Base-by-base conservation (phyloP, 1,140 invertebrate species). In the Camponotus vicinus region DNA sequence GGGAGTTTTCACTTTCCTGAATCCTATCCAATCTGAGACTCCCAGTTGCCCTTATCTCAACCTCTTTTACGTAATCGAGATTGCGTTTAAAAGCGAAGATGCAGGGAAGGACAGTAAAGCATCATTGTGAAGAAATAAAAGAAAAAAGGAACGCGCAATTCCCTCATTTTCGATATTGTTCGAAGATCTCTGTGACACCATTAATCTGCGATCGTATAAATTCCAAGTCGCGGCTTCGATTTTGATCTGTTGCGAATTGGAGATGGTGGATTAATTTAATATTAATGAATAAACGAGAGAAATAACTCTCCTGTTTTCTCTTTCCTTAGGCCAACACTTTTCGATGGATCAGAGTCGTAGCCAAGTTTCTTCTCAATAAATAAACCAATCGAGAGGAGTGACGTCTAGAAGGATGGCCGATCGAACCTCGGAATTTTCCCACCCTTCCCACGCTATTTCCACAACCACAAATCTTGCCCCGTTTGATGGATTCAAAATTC, bases 1-100 rank as follows among this genome's bases (percentile, higher is more conserved):
- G 75, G 70, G 27, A 84, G 88, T 49, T 90, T 86, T 89, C 84
- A 90, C 88, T 91, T 90, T 88, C 76, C 84, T 67, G 80, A 76
- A 86, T 84, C 70, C 34, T 37, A 67, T 82, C 15, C 77, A 85
- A 88, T 90, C 66, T 61, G 76, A 84, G n/a, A 32, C 27, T 40
- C 40, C 42, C 42, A 32, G 6, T n/a, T 37, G 21, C 18, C n/a
- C 37, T n/a, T 52, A 40, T 73, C 49, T 57, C 34, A 45, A 8
- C n/a, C 13, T 52, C 11, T 1, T 1, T 63, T 49, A 21, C 9
- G 52, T 42, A 70, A 71, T n/a, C 21, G 40, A 21, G 4, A 7
- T 34, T 57, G 66, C 15, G 9, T 70, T 73, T 71, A 61, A 63
- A 82, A 83, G 18, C 34, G 21, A 45, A 52, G 11, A 6, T 13